Conservation (phyloP, 2,888 invertebrate species). For the Drosophila kanekoi region DNA sequence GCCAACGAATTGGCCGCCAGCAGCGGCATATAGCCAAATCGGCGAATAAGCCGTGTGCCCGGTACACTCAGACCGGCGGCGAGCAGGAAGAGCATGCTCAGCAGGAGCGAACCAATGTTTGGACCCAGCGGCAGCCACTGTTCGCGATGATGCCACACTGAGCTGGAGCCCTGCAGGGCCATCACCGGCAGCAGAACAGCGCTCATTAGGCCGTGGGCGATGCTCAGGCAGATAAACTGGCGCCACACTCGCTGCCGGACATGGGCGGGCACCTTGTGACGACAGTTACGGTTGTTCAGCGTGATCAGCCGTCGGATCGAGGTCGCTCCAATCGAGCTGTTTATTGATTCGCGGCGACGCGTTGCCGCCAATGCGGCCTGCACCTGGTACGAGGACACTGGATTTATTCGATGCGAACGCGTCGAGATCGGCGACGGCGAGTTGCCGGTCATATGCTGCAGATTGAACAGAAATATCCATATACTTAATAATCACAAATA, state of each 20-base stretch:
- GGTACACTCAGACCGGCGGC: conserved; percentile 87
- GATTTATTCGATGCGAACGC: conserved; percentile 86
- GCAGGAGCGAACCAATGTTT: conserved; percentile 87
- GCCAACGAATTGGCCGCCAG: conserved; percentile 86
- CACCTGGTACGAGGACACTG: conserved; percentile 84
- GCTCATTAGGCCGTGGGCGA: conserved; percentile 82
- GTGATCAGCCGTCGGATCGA: conserved; percentile 91
- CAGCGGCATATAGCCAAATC: conserved; percentile 86
- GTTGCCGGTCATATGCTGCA: conserved; percentile 86
- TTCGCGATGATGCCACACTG: conserved; percentile 85
- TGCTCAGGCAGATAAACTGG: conserved; percentile 82
- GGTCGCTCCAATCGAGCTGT: conserved; percentile 91
- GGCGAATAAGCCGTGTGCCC: conserved; percentile 86
- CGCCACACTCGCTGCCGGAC: conserved; percentile 83
- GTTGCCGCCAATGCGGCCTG: conserved; percentile 83
- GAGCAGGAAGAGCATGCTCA: conserved; percentile 87
- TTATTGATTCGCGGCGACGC: conserved; percentile 89
- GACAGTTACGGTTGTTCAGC: conserved; percentile 86
- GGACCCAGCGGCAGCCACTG: conserved; percentile 84
- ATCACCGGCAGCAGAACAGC: conserved; percentile 83
- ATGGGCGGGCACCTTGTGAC: conserved; percentile 84
- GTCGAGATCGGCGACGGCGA: conserved; percentile 88
- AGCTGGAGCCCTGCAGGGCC: conserved; percentile 84
- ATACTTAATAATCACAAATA: no score
- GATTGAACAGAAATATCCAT: neutral